Conservation (phyloP, 92 coral and sea anemone species). For the Galaxea fascicularis region DNA sequence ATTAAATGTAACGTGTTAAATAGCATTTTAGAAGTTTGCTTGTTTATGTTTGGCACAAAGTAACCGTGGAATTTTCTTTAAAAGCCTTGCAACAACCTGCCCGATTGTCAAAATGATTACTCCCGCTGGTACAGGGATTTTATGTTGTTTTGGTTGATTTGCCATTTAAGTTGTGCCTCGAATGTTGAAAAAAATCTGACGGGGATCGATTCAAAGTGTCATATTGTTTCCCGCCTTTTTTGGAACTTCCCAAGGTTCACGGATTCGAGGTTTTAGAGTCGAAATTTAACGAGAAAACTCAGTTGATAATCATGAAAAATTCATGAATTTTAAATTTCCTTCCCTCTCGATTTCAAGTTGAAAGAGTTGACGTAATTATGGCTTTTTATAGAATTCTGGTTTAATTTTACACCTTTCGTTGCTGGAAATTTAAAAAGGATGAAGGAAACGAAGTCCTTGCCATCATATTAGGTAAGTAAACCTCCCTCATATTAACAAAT, state of each 20-base stretch:
- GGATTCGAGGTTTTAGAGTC: conserved; percentile 32
- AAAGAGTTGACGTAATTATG: conserved; percentile 50
- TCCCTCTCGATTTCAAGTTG: conserved; percentile 17
- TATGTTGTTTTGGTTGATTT: not conserved
- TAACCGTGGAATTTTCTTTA: conserved; percentile 25
- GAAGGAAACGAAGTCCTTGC: conserved; percentile 13
- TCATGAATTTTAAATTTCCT: conserved; percentile 21
- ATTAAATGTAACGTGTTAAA: conserved; percentile 38
- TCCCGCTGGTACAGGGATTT: conserved; percentile 15
- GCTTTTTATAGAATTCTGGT: not conserved
- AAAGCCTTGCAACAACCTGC: conserved; percentile 40
- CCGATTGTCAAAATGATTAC: not conserved
- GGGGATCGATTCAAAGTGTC: not conserved
- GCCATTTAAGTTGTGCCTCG: not conserved
- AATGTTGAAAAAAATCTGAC: not conserved
- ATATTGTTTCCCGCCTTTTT: conserved; percentile 31
- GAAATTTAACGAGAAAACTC: conserved; percentile 3
- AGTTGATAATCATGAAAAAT: conserved; percentile 40
- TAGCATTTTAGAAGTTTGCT: not conserved
- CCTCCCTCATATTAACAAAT: not conserved
- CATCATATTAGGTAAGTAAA: conserved; percentile 23
- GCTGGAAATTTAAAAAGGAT: not conserved
- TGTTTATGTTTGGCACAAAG: conserved; percentile 30
- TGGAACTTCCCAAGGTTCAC: not conserved
- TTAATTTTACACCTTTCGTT: conserved; percentile 5